These are phyloP conservation scores for Otus sunia DNA, from an alignment of 2,113 vertebrate species.

Conservation along the genomic window DNA sequence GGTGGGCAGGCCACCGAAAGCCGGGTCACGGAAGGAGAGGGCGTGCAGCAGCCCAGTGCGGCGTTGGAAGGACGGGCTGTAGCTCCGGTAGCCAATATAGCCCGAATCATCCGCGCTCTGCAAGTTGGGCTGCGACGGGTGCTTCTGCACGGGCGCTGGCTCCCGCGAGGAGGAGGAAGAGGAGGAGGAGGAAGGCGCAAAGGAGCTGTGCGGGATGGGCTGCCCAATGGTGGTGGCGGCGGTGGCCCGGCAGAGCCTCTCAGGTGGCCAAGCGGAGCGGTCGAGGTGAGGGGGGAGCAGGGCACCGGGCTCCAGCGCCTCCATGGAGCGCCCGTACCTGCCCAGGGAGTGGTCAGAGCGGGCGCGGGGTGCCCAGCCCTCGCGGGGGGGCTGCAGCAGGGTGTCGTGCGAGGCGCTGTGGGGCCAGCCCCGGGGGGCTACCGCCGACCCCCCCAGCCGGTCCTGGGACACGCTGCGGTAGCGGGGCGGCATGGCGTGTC, in stretches of 20 bases:
- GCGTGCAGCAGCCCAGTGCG: conserved; percentile 91
- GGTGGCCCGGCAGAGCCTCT: conserved; percentile 20
- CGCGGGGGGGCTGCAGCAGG: conserved; percentile 75
- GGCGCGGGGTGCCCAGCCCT: conserved; percentile 74
- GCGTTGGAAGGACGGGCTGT: conserved; percentile 94
- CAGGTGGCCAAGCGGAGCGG: conserved; percentile 62
- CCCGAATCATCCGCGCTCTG: conserved; percentile 83
- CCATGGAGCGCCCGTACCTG: conserved; percentile 80
- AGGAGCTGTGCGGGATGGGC: conserved; percentile 18
- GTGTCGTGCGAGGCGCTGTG: conserved; percentile 95
- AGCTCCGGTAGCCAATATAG: conserved; percentile 90
- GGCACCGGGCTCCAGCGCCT: conserved; percentile 79
- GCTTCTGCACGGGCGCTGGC: conserved; percentile 59
- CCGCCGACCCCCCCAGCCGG: conserved; percentile 77
- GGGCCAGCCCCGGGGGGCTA: conserved; percentile 77
- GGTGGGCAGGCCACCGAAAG: conserved; percentile 85
- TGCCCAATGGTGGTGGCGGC: not conserved
- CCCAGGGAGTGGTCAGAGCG: conserved; percentile 86
- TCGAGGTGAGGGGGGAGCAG: conserved; percentile 77
- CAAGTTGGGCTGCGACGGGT: conserved; percentile 72
- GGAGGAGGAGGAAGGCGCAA: conserved; percentile 30
- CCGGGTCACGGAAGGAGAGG: conserved; percentile 89
- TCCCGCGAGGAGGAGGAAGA: conserved; percentile 61
- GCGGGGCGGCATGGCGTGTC: conserved; percentile 79
- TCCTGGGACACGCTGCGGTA: conserved; percentile 94